Percentiles rank a stretch among this genome's conserved stretches.
Evolutionary conservation across 2,888 invertebrate genomes (phyloP).

Genomic region (Limnephilus marmoratus): DNA sequence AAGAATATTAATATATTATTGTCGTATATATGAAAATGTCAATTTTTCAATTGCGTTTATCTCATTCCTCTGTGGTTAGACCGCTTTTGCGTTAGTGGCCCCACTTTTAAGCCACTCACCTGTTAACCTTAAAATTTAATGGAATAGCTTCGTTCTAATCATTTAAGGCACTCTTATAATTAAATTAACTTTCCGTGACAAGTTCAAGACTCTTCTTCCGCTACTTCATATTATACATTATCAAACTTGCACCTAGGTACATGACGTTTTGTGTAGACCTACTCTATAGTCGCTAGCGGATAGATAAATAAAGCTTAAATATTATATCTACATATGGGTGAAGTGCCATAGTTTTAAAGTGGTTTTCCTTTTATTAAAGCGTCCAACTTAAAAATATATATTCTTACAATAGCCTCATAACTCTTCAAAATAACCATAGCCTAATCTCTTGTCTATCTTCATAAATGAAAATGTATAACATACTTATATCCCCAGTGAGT

Average conservation of each 20-base stretch:
- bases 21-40: too few relatives aligned
- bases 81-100: neutral
- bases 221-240: neutral
- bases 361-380: neutral
- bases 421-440: neutral
- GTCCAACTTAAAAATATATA: neutral
- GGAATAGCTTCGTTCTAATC: neutral
- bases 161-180: neutral
- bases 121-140: neutral
- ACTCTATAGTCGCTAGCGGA: slow-evolving; percentile 2
- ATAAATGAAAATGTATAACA: neutral
- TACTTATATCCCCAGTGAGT: neutral
- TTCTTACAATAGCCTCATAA: neutral
- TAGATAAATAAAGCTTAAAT: neutral
- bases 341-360: neutral
- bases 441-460: neutral
- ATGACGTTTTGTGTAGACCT: neutral
- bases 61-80: too few relatives aligned
- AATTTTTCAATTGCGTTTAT: too few relatives aligned
- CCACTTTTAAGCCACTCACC: neutral
- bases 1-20: too few relatives aligned
- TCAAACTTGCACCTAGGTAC: neutral
- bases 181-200: neutral
- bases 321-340: neutral
- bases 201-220: neutral